phyloP scores from a whole-genome alignment of 2,797 vertebrate genomes.

The Acrossocheilus fasciatus region DNA sequence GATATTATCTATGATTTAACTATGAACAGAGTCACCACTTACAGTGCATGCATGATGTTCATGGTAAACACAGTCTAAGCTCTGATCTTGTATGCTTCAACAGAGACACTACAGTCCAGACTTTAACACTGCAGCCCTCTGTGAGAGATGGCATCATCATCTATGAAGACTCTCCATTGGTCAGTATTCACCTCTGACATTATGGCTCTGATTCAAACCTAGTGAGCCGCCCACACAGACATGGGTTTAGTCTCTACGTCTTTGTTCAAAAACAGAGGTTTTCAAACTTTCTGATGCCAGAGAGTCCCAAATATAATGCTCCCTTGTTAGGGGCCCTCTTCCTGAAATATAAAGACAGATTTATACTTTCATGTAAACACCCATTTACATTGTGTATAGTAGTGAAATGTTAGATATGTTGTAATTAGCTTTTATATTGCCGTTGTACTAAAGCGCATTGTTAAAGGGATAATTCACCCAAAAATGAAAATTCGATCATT shows the following conservation, averaged over 20 bases:
- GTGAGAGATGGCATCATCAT: slow-evolving; percentile 92
- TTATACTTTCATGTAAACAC: too few species aligned
- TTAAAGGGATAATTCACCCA: too few species aligned
- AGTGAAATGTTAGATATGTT: too few species aligned
- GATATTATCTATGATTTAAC: background rate
- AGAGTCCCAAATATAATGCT: background rate
- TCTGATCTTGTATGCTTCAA: slow-evolving; percentile 48
- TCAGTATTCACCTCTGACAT: slow-evolving; percentile 74
- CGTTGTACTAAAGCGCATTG: too few species aligned
- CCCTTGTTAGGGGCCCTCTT: too few species aligned
- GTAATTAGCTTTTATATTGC: too few species aligned
- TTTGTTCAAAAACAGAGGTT: background rate
- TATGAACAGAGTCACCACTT: background rate
- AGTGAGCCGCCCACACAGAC: background rate
- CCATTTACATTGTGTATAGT: too few species aligned
- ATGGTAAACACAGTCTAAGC: background rate
- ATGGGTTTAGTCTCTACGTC: background rate
- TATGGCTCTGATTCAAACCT: background rate
- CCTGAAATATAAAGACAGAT: too few species aligned
- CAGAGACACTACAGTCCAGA: slow-evolving; percentile 97
- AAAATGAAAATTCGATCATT: too few species aligned
- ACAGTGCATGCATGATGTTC: background rate
- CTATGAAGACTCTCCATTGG: slow-evolving; percentile 97
- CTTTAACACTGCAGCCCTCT: slow-evolving; percentile 94
- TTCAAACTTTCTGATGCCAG: background rate